Evolutionary conservation across 2,888 invertebrate genomes (phyloP), one percentile per base, ranked within the genome.

Genomic region (Flexamia atlantica): DNA sequence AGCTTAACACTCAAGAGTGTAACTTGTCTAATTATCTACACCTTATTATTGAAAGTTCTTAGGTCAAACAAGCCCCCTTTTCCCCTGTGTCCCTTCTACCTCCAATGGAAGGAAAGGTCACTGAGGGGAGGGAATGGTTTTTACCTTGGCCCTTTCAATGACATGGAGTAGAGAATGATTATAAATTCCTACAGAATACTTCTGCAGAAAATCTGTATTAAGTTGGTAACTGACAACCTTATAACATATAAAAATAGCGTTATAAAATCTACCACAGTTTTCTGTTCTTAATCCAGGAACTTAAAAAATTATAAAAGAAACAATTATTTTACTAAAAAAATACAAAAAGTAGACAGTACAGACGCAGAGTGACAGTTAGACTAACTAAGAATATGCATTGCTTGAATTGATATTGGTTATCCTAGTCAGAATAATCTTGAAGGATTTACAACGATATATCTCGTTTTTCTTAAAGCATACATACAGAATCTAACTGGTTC

Each of bases 341-440:
- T 76, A 76, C 42, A 46, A 28, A 42, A 76, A 76, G n/a, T 1
- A 25, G 42, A 40, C 40, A 76, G 76, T 20, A 76, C 76, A 76
- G 42, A 76, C 76, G 50, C n/a, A 76, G 40, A 76, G 46, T 23
- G 17, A 76, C 76, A 25, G 23, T 76, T 76, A 50, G 79, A 57
- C 57, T 53, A 79, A 79, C 53, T 79, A 79, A 30, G 32, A 79
- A 32, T 79, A 79, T 20, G n/a, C 79, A 79, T 79, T 79, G 53
- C 79, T 79, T 53, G 36, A 32, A 20, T 28, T 32, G 53, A 23
- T 40, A 40, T 40, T 72, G 10, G 2, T 68, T 28, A 12, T 9
- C 46, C 4, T 46, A 46, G 14, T 36, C 46, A 46, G 46, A 46
- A 12, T 17, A 3, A 46, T 14, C 46, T 17, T 46, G 46, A 46